Percentiles rank a stretch among this genome's conserved stretches.
Conservation (phyloP, 2,797 vertebrate species). For the Muscicapa striata region DNA sequence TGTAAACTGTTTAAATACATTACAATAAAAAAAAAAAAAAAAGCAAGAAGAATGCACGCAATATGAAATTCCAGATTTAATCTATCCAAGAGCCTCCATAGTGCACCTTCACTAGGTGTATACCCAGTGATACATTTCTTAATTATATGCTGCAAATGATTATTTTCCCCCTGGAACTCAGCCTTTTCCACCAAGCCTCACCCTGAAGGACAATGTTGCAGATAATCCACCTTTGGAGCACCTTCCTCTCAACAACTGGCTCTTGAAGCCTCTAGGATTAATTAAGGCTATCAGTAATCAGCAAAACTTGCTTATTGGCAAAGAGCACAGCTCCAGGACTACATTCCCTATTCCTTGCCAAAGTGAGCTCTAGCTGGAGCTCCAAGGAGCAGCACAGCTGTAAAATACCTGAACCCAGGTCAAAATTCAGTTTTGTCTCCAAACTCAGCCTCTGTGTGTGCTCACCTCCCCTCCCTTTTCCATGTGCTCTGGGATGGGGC, state of each 20-base stretch:
- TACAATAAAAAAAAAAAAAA: neutral
- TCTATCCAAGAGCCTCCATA: neutral
- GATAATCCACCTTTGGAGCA: neutral
- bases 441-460: neutral
- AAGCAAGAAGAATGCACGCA: neutral
- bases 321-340: neutral
- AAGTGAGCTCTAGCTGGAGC: neutral
- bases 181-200: neutral
- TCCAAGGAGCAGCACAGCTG: neutral
- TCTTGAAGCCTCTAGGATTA: neutral
- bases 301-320: neutral
- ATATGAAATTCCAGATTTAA: neutral
- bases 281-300: neutral
- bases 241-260: neutral
- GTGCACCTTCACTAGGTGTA: neutral
- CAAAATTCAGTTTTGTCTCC: too few relatives aligned
- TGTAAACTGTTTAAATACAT: neutral
- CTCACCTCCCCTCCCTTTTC: neutral
- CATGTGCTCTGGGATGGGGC: neutral
- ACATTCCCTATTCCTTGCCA: neutral
- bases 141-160: neutral
- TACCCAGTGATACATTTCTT: neutral
- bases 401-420: neutral
- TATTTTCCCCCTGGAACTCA: neutral
- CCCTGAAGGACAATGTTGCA: neutral